A percentile compares a stretch with the other conserved stretches of the same genome.
Evolutionary conservation across 1,140 invertebrate species (phyloP).

Genomic region (Telenomus remus): DNA sequence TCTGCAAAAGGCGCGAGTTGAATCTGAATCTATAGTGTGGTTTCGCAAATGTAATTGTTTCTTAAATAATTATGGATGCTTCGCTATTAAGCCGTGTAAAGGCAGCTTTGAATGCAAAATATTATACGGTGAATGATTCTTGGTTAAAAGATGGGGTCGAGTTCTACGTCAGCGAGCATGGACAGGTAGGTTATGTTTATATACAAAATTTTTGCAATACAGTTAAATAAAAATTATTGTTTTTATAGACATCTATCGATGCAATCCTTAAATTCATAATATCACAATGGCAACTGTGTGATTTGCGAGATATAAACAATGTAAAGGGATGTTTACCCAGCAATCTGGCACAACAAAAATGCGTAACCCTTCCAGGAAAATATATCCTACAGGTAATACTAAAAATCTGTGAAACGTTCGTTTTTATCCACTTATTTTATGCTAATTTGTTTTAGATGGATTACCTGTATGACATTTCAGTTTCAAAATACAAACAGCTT

Average conservation of each 20-base stretch:
- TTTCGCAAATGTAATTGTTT: neutral
- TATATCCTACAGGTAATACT: conserved; percentile 78
- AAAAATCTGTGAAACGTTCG: no score
- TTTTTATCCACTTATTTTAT: no score
- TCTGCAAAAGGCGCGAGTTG: no score
- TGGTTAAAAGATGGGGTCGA: conserved; percentile 65
- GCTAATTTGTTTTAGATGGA: conserved; percentile 68
- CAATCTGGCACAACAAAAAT: conserved; percentile 70
- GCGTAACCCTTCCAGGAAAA: conserved; percentile 72
- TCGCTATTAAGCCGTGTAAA: conserved; percentile 14
- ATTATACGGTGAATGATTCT: conserved; percentile 56
- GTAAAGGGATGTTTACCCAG: conserved; percentile 76
- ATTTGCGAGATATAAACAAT: conserved; percentile 78
- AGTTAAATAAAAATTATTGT: no score
- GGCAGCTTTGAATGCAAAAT: conserved; percentile 24
- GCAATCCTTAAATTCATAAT: conserved; percentile 70
- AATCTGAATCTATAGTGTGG: no score
- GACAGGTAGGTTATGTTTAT: conserved; percentile 43
- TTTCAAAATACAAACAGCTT: conserved; percentile 80
- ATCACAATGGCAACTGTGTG: conserved; percentile 79
- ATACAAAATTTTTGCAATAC: conserved; percentile 19
- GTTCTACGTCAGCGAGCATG: conserved; percentile 60
- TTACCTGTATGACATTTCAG: conserved; percentile 77
- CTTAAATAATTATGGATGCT: neutral
- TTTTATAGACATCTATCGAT: conserved; percentile 24